These are phyloP conservation scores for Ptychodera flava DNA, from an alignment of 35 echinoderm and acorn worm species.

Conservation along the genomic window DNA sequence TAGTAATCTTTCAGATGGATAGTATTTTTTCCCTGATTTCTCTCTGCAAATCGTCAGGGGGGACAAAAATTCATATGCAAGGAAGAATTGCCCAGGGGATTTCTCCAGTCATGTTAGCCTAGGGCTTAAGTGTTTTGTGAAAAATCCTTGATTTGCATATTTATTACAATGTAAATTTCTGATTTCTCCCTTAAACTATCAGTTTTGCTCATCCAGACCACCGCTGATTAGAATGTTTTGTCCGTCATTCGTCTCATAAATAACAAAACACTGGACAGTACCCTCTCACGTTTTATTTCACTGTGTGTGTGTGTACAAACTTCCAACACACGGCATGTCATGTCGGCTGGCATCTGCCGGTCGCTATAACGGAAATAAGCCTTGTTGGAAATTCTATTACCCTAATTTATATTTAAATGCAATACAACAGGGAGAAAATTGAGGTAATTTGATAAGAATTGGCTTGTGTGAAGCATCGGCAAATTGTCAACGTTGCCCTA, in stretches of 20 bases:
- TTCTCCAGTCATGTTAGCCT: not conserved
- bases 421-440: constrained; percentile 1
- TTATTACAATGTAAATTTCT: constrained; percentile 2
- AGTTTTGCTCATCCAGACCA: too few relatives aligned
- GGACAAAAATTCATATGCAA: not conserved
- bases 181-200: not conserved
- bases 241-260: too few relatives aligned
- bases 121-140: not conserved
- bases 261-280: too few relatives aligned
- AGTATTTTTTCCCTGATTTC: not conserved
- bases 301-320: too few relatives aligned
- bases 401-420: not conserved
- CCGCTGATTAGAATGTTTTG: too few relatives aligned
- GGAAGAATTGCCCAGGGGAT: not conserved
- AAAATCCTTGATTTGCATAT: not conserved
- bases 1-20: not conserved
- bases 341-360: not conserved
- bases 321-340: too few relatives aligned
- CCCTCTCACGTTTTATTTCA: too few relatives aligned
- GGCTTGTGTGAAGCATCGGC: not conserved
- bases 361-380: not conserved
- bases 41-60: not conserved
- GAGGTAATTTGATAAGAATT: not conserved
- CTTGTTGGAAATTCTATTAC: not conserved
- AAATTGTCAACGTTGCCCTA: not conserved